Conservation (phyloP, 2,797 vertebrate genomes). For the Malacoraja senta region DNA sequence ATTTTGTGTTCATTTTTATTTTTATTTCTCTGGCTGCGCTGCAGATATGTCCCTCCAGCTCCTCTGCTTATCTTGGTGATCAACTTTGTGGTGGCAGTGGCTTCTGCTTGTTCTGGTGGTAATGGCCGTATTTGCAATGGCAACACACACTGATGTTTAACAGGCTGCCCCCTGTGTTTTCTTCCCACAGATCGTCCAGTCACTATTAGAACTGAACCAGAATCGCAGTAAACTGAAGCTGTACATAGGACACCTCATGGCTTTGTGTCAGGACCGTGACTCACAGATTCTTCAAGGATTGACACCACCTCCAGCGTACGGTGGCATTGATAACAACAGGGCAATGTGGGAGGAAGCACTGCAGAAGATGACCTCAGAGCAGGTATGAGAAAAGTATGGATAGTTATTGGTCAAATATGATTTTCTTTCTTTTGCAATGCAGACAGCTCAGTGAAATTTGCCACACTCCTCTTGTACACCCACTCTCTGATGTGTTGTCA, state of each 20-base stretch:
- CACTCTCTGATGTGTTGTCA: not conserved
- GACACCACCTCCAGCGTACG: slow-evolving; percentile 82
- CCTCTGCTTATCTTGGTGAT: not conserved
- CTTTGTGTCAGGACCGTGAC: slow-evolving; percentile 92
- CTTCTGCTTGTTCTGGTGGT: slow-evolving; percentile 33
- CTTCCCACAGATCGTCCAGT: slow-evolving; percentile 75
- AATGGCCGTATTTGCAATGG: not conserved
- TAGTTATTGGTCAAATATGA: not conserved
- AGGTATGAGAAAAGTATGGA: slow-evolving; percentile 61
- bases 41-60: not conserved
- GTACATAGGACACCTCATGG: slow-evolving; percentile 94
- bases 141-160: not conserved
- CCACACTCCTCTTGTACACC: not conserved
- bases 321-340: slow-evolving; percentile 72
- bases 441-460: not conserved
- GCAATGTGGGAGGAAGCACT: slow-evolving; percentile 78
- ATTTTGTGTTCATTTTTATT: slow-evolving; percentile 15
- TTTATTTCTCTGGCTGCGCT: not conserved
- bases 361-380: slow-evolving; percentile 82
- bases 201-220: slow-evolving; percentile 91
- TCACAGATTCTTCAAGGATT: slow-evolving; percentile 85
- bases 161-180: not conserved
- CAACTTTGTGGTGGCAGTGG: not conserved
- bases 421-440: not conserved
- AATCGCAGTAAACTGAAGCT: slow-evolving; percentile 96